A percentile compares a stretch with the other conserved stretches of the same genome.
These are phyloP conservation scores for Bubo scandiacus DNA, from an alignment of 2,113 vertebrate genomes.

Conservation along the genomic window DNA sequence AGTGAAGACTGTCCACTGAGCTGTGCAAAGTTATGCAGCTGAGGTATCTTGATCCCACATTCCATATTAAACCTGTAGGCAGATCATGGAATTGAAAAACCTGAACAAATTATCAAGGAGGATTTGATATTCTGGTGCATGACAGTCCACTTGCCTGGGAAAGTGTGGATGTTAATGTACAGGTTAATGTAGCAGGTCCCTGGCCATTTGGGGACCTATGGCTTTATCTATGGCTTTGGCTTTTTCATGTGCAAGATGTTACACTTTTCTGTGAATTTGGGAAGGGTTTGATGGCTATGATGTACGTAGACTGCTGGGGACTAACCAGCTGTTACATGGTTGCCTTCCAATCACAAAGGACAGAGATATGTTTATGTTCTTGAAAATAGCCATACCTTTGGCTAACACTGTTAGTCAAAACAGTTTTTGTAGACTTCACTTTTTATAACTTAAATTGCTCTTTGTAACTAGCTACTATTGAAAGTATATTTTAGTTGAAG, in stretches of 20 bases:
- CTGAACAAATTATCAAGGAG: neutral
- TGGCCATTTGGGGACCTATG: accelerated
- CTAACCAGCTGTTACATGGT: neutral
- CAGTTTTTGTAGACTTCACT: neutral
- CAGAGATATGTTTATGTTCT: neutral
- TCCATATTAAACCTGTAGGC: neutral
- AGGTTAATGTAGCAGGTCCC: neutral
- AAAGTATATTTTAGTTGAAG: neutral
- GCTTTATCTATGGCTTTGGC: neutral
- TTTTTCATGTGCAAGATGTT: neutral
- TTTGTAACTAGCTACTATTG: neutral
- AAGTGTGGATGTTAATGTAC: neutral
- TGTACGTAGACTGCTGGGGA: neutral
- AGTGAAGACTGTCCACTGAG: neutral
- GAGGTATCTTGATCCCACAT: neutral
- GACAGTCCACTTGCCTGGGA: neutral
- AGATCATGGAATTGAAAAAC: neutral
- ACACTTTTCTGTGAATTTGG: neutral
- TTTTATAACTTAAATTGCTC: neutral
- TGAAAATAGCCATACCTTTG: neutral
- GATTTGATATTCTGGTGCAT: neutral
- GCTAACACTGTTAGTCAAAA: neutral
- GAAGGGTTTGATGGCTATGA: neutral
- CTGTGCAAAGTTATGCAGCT: neutral
- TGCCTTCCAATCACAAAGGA: neutral